A percentile compares a stretch with the other conserved stretches of the same genome.
These are phyloP conservation scores for Romanogobio albipinnatus DNA, from an alignment of 2,113 vertebrate species.

Conservation along the genomic window DNA sequence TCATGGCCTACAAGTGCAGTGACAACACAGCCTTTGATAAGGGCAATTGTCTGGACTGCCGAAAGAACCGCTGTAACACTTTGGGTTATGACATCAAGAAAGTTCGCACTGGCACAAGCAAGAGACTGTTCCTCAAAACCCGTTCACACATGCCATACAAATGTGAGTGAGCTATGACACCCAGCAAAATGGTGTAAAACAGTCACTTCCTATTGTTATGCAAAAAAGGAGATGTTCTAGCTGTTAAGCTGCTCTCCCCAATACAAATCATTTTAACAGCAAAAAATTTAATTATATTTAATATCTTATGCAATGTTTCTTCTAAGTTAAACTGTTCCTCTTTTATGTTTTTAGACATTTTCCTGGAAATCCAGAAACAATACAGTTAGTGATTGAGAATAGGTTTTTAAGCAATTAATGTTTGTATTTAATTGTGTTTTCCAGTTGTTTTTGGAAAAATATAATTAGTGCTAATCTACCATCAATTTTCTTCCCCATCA, in stretches of 20 bases:
- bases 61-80: conserved; percentile 85
- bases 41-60: conserved; percentile 89
- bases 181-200: neutral
- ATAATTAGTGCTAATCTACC: neutral
- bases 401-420: neutral
- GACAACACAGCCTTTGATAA: conserved; percentile 84
- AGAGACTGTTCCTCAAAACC: conserved; percentile 85
- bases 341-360: neutral
- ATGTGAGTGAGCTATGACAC: conserved; percentile 71
- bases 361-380: neutral
- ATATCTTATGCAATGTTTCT: too few species aligned
- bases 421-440: neutral
- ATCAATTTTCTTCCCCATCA: conserved; percentile 57
- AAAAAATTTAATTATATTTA: neutral
- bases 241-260: neutral
- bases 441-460: neutral
- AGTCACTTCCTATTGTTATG: neutral
- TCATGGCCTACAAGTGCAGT: conserved; percentile 85
- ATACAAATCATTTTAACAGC: neutral
- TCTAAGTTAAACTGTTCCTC: too few species aligned
- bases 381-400: neutral
- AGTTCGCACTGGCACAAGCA: conserved; percentile 70
- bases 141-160: conserved; percentile 85
- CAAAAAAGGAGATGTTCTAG: neutral
- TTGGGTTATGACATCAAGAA: conserved; percentile 86